Base-by-base conservation (phyloP, 2,888 invertebrate species). In the Athripsodes cinereus region DNA sequence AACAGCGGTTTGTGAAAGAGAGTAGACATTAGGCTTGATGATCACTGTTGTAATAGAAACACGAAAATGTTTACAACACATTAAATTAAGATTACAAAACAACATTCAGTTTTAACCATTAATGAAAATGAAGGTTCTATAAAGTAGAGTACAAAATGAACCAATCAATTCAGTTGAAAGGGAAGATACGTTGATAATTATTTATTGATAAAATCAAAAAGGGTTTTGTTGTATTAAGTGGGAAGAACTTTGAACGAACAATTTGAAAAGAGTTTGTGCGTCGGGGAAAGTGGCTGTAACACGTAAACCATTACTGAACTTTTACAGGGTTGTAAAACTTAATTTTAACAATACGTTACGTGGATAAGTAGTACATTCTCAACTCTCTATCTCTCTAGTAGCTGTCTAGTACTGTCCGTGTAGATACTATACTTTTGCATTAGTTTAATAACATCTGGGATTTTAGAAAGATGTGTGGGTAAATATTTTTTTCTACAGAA, bases 251-350 rank as follows among this genome's bases (percentile, higher is more conserved):
- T 8, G 5, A 40, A 13, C 3, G 40, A 40, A 40, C 40, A n/a
- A 40, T 40, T 40, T 16, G n/a, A 16, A 40, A 40, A 40, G 40
- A 16, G 13, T 40, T 40, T 40, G 40, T 40, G 40, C 13, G n/a
- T 40, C 16, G 16, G 13, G 16, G 40, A 40, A 40, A 40, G 40
- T 40, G 40, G 40, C 2, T 40, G 13, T 40, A 48, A 51, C 58
- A 55, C 58, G 58, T 58, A 47, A 52, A 55, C 46, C 55, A 54
- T 55, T 54, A 54, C 40, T 34, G 52, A 58, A 58, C 34, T 58
- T 58, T 34, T 21, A 26, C 52, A 18, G 50, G 34, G 55, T 49
- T 49, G 58, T 58, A 52, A 58, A 58, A 58, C 40, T 58, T 55
- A 34, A 50, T 58, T 46, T 53, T 58, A 55, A 48, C 55, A 40